Evolutionary conservation across 2,797 vertebrate species (phyloP).

Genomic region (Babyrousa celebensis): DNA sequence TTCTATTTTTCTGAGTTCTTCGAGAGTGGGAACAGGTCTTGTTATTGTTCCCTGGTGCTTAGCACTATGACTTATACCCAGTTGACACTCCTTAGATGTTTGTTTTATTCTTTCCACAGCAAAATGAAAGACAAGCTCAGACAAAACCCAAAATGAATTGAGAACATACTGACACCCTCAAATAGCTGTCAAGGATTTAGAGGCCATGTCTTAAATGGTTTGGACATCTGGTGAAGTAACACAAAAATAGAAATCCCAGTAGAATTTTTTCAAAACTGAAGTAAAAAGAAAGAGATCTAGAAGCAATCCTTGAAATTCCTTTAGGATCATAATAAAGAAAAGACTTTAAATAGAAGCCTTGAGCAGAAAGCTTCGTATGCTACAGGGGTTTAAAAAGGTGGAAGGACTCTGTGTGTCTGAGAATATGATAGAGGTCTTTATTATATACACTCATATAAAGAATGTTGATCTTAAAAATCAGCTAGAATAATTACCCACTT

Average conservation of each 20-base stretch:
- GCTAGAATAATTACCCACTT: slow-evolving; percentile 38
- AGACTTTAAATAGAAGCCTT: slow-evolving; percentile 84
- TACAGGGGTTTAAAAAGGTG: slow-evolving; percentile 70
- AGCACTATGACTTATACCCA: slow-evolving; percentile 2
- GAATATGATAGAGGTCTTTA: slow-evolving; percentile 51
- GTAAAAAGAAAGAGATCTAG: slow-evolving; percentile 83
- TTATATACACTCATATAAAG: slow-evolving; percentile 22
- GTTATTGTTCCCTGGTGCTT: background rate
- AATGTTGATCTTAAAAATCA: slow-evolving; percentile 42
- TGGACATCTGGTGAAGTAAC: slow-evolving; percentile 85
- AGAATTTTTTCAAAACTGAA: slow-evolving; percentile 84
- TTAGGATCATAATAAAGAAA: slow-evolving; percentile 82
- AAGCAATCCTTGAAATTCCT: slow-evolving; percentile 84
- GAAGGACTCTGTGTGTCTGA: slow-evolving; percentile 64
- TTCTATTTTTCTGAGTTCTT: slow-evolving; percentile 56
- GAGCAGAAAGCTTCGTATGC: slow-evolving; percentile 74
- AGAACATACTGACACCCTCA: slow-evolving; percentile 84
- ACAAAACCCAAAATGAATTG: slow-evolving; percentile 72
- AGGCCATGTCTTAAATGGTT: slow-evolving; percentile 85
- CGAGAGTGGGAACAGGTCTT: background rate
- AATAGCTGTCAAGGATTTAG: slow-evolving; percentile 85
- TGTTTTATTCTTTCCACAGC: slow-evolving; percentile 72
- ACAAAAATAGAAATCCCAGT: slow-evolving; percentile 87
- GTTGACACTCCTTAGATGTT: slow-evolving; percentile 65
- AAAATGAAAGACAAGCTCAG: slow-evolving; percentile 72